Percentiles rank a stretch among this genome's conserved stretches.
Evolutionary conservation across 2,113 vertebrate genomes (phyloP).

Genomic region (Meles meles): DNA sequence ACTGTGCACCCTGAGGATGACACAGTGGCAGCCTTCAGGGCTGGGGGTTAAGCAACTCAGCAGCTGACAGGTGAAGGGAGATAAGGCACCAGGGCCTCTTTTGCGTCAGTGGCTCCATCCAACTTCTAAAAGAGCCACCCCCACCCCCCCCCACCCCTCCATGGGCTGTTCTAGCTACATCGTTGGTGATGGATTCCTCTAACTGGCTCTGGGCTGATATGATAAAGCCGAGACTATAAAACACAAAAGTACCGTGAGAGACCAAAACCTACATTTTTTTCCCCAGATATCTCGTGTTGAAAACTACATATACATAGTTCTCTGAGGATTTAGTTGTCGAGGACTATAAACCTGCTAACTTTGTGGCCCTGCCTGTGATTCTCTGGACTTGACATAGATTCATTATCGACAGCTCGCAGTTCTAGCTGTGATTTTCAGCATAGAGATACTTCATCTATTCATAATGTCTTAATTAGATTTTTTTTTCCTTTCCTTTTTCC

Average conservation of each 20-base stretch:
- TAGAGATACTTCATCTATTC: background rate
- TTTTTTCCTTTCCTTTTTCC: background rate
- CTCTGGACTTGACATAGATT: background rate
- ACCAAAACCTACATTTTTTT: background rate
- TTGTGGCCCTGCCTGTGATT: background rate
- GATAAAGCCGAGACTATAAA: slow-evolving; percentile 2
- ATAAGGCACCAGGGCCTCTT: background rate
- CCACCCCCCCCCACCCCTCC: background rate
- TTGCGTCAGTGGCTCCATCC: no score
- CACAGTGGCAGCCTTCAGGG: background rate
- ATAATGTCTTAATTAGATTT: background rate
- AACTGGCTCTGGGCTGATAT: background rate
- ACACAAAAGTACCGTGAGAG: background rate
- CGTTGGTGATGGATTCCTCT: background rate
- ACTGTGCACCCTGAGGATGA: background rate
- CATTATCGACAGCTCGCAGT: background rate
- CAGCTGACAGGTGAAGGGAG: background rate
- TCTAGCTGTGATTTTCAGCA: background rate
- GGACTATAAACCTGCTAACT: background rate
- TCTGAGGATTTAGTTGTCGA: background rate
- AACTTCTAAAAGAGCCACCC: background rate
- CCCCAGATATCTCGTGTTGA: background rate
- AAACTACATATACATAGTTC: background rate
- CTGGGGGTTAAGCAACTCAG: background rate
- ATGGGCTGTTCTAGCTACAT: background rate